phyloP scores from a whole-genome alignment of 1,140 invertebrate genomes.

The Bombyx mandarina region DNA sequence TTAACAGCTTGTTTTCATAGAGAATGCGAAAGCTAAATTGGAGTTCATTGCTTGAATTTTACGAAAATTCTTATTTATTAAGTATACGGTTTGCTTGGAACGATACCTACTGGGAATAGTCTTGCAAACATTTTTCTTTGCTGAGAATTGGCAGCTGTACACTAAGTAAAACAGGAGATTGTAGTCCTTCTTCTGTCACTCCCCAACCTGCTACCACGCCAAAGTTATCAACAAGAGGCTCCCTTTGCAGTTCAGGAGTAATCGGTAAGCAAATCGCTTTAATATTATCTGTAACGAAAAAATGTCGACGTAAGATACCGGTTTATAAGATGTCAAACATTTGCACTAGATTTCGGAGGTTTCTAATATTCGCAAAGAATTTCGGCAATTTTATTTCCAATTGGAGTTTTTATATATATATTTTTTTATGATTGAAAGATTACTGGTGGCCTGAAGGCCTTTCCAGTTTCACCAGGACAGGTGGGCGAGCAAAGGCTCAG shows the following conservation, averaged over 20 bases:
- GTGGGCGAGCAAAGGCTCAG: too few species aligned
- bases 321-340: not conserved
- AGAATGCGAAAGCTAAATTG: not conserved
- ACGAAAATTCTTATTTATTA: too few species aligned
- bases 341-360: too few species aligned
- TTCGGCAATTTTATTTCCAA: too few species aligned
- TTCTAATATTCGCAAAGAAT: too few species aligned
- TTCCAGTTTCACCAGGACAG: too few species aligned
- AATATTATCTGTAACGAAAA: constrained; percentile 49
- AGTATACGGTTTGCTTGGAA: constrained; percentile 34
- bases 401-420: too few species aligned
- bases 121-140: constrained; percentile 49
- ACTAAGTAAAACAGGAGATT: constrained; percentile 65
- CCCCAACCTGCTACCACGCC: constrained; percentile 75
- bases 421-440: too few species aligned
- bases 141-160: constrained; percentile 64
- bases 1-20: too few species aligned
- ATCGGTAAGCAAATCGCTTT: constrained; percentile 74
- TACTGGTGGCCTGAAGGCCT: too few species aligned
- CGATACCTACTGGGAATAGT: too few species aligned
- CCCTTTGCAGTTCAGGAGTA: constrained; percentile 30
- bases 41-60: constrained; percentile 5
- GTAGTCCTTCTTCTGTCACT: constrained; percentile 66
- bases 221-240: constrained; percentile 29
- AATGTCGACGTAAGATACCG: constrained; percentile 7